Evolutionary conservation across 2,797 vertebrate genomes (phyloP).

Genomic region (Dallia pectoralis): DNA sequence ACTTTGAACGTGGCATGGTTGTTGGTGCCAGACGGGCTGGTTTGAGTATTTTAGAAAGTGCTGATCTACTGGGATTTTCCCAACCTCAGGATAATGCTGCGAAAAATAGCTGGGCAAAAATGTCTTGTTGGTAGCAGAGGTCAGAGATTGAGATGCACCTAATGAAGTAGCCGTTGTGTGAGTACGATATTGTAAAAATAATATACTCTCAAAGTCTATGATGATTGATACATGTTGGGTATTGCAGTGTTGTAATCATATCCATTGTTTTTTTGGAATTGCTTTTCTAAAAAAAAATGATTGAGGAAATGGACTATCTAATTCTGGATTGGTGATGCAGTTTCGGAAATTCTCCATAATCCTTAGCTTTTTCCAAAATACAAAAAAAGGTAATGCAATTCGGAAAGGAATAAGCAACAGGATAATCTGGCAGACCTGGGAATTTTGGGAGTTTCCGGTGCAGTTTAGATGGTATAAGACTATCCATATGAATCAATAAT

Average conservation of each 20-base stretch:
- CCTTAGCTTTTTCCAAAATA: no score
- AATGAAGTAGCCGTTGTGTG: no score
- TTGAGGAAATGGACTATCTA: slow-evolving; percentile 40
- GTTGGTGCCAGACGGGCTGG: no score
- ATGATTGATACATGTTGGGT: slow-evolving; percentile 50
- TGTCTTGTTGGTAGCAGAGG: no score
- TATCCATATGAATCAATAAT: slow-evolving; percentile 33
- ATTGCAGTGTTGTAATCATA: slow-evolving; percentile 57
- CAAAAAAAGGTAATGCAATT: not conserved
- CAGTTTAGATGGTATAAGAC: slow-evolving; percentile 36
- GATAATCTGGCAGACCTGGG: not conserved
- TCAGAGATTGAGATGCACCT: no score
- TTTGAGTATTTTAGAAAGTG: no score
- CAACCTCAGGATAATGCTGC: no score
- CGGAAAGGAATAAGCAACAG: not conserved
- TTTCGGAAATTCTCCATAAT: no score
- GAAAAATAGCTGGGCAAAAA: no score
- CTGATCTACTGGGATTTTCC: no score
- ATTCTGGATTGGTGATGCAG: not conserved
- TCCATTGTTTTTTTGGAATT: slow-evolving; percentile 53
- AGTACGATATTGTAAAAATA: slow-evolving; percentile 1
- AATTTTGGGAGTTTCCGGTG: not conserved
- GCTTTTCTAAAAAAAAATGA: slow-evolving; percentile 42
- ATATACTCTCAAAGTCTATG: slow-evolving; percentile 28
- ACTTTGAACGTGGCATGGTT: no score